These are phyloP conservation scores for Fundulus diaphanus DNA, from an alignment of 2,797 vertebrate species.

Conservation along the genomic window DNA sequence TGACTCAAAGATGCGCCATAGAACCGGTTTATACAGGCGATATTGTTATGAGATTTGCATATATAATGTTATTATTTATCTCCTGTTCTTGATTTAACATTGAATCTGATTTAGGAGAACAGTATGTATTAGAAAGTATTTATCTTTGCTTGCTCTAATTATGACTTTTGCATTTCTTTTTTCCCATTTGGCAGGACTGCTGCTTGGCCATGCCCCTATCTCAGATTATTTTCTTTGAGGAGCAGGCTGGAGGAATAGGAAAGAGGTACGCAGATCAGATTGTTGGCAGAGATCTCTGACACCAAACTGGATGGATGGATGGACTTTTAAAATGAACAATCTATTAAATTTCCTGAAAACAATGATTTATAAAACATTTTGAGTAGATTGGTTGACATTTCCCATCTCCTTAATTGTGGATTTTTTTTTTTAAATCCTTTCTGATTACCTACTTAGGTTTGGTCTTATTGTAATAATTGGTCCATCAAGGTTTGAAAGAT, in stretches of 20 bases:
- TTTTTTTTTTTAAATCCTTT: no score
- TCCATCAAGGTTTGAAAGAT: no score
- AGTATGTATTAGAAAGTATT: background rate
- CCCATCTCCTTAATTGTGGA: no score
- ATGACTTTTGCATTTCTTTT: background rate
- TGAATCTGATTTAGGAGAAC: background rate
- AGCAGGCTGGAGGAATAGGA: conserved; percentile 95
- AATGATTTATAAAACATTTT: no score
- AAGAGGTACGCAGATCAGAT: conserved; percentile 85
- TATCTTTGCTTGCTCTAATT: background rate
- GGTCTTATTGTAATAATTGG: no score
- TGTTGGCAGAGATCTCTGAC: background rate
- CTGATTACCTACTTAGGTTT: no score
- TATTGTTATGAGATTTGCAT: background rate
- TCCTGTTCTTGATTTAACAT: background rate
- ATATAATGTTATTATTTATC: background rate
- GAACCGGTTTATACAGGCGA: background rate
- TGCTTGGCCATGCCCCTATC: conserved; percentile 91
- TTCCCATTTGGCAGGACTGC: conserved; percentile 84
- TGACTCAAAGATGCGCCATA: background rate
- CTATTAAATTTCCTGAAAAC: no score
- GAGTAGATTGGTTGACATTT: no score
- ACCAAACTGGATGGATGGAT: background rate
- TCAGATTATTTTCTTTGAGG: conserved; percentile 94
- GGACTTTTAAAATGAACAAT: no score